Evolutionary conservation across 2,113 vertebrate species (phyloP).

Genomic region (Pedionomus torquatus): DNA sequence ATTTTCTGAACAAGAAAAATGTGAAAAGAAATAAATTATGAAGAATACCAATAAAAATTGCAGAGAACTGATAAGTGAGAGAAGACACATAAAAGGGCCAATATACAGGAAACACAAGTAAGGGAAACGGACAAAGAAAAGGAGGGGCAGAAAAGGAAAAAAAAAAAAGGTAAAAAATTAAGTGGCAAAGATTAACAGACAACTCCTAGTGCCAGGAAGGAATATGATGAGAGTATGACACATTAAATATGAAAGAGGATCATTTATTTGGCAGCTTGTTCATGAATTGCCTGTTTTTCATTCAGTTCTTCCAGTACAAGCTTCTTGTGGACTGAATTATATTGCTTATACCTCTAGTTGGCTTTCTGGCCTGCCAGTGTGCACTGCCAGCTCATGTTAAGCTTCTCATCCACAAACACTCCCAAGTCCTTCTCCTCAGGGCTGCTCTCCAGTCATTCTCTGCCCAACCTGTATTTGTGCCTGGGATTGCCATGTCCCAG

Average conservation of each 20-base stretch:
- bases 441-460: too few relatives aligned
- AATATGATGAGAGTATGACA: not conserved
- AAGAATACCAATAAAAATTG: not conserved
- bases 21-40: not conserved
- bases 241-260: not conserved
- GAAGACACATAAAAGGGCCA: not conserved
- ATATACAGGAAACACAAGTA: not conserved
- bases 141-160: rapidly evolving
- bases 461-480: too few relatives aligned
- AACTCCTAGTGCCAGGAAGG: not conserved
- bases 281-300: not conserved
- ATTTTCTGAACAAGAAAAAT: not conserved
- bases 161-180: not conserved
- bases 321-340: not conserved
- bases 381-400: too few relatives aligned
- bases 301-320: not conserved
- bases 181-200: not conserved
- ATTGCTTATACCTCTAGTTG: not conserved
- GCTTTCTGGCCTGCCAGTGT: too few relatives aligned
- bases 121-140: rapidly evolving
- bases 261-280: not conserved
- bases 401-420: too few relatives aligned
- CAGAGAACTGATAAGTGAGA: not conserved
- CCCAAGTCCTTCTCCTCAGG: too few relatives aligned
- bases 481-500: too few relatives aligned